Conservation (phyloP, 2,888 invertebrate species). For the Drosophila tripunctata region DNA sequence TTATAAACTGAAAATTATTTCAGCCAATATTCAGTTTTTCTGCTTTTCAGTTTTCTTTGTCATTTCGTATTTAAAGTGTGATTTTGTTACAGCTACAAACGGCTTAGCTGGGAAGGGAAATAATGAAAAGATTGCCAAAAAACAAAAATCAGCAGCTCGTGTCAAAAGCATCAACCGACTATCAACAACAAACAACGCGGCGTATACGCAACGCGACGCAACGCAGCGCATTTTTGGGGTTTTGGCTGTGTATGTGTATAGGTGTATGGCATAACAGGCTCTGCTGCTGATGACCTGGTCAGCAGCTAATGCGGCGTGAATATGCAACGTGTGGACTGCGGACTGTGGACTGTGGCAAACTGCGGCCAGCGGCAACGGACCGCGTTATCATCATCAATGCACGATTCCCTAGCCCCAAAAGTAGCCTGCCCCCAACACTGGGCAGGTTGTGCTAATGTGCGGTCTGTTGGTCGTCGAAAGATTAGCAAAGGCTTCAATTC, state of each 20-base stretch:
- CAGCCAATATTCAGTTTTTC: too few species aligned
- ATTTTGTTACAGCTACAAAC: constrained; percentile 19
- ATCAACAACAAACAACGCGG: constrained; percentile 42
- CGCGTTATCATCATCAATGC: constrained; percentile 76
- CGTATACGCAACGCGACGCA: constrained; percentile 56
- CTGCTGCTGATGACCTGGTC: constrained; percentile 29
- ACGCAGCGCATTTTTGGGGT: constrained; percentile 41
- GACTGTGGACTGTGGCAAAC: constrained; percentile 44
- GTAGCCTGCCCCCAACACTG: not conserved
- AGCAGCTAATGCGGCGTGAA: constrained; percentile 75
- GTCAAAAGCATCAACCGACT: constrained; percentile 72
- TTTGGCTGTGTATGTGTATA: constrained; percentile 12
- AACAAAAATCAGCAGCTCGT: constrained; percentile 63
- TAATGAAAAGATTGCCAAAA: not conserved
- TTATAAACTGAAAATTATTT: constrained; percentile 18
- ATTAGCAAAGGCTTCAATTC: constrained; percentile 56
- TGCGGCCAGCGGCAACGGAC: constrained; percentile 38
- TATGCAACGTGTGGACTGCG: constrained; percentile 60
- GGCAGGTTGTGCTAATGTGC: constrained; percentile 69
- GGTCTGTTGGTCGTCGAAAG: constrained; percentile 67
- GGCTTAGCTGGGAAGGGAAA: constrained; percentile 47
- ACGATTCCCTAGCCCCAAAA: constrained; percentile 42
- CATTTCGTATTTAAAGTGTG: not conserved
- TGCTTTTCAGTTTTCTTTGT: too few species aligned
- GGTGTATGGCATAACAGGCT: not conserved